Base-by-base conservation (phyloP, 1,140 invertebrate species). In the Paraescarpia echinospica region DNA sequence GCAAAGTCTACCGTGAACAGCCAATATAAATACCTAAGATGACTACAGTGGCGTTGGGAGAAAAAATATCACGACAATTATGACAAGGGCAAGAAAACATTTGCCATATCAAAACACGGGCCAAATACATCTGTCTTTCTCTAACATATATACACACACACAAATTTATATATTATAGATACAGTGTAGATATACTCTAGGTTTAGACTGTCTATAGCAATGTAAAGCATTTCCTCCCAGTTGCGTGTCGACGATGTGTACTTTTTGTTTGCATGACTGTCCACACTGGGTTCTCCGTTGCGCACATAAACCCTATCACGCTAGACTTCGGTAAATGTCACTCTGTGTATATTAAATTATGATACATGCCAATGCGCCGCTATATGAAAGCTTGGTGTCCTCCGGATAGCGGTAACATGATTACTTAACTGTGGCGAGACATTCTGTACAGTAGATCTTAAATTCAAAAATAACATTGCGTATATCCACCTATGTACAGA, bases 391-490 rank as follows among this genome's bases (percentile, higher is more conserved):
- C 59, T 77, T 77, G 59, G 22, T 77, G 59, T 27, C 59, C 59
- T 77, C 59, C 59, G 59, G 59, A 31, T 77, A 77, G 22, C 59
- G 27, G 59, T 77, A 77, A 77, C 59, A 77, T 77, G 14, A 77
- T 77, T 77, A 77, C 59, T 77, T 77, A 77, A 77, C 22, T 27
- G 59, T 31, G 59, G 14, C 18, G 59, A 77, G 59, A 77, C 59
- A 77, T 77, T 77, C 59, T 77, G 59, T 77, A 77, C 59, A 77
- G 59, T 77, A 77, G 59, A 77, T 77, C 18, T 77, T 77, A 77
- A 77, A 77, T 77, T 77, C 59, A 77, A 77, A 77, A 77, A 77
- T 77, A 77, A 77, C 59, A 77, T 77, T 77, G 59, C 59, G 59
- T 77, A 77, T 77, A 77, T 77, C 59, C 59, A 77, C 22, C 59